Conservation (phyloP, 2,113 vertebrate genomes). For the Hemiscyllium ocellatum region DNA sequence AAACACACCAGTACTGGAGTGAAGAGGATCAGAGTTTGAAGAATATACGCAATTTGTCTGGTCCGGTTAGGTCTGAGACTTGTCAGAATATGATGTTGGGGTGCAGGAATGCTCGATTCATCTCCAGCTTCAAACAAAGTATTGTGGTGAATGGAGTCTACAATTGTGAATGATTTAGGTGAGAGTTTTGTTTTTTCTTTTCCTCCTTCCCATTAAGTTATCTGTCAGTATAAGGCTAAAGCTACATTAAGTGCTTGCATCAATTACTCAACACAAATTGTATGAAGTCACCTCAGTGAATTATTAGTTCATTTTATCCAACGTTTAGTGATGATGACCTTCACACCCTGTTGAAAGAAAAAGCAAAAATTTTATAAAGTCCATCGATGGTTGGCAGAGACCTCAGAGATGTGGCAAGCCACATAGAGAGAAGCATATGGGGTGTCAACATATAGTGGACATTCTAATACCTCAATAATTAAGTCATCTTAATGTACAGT, state of each 20-base stretch:
- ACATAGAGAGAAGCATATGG: background rate
- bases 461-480: background rate
- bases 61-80: background rate
- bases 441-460: background rate
- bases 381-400: background rate
- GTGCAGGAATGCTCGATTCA: background rate
- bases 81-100: background rate
- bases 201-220: background rate
- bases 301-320: background rate
- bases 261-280: background rate
- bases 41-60: background rate
- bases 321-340: background rate
- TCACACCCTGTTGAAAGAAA: background rate
- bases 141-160: background rate
- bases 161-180: background rate
- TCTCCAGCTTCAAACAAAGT: background rate
- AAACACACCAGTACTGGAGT: background rate
- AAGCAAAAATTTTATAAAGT: background rate
- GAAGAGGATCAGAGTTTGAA: background rate
- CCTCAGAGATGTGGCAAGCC: background rate
- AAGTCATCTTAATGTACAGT: background rate
- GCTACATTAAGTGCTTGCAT: background rate
- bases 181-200: background rate
- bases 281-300: background rate
- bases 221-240: background rate